phyloP scores from a whole-genome alignment of 2,113 vertebrate genomes.

The Eulemur macaco region DNA sequence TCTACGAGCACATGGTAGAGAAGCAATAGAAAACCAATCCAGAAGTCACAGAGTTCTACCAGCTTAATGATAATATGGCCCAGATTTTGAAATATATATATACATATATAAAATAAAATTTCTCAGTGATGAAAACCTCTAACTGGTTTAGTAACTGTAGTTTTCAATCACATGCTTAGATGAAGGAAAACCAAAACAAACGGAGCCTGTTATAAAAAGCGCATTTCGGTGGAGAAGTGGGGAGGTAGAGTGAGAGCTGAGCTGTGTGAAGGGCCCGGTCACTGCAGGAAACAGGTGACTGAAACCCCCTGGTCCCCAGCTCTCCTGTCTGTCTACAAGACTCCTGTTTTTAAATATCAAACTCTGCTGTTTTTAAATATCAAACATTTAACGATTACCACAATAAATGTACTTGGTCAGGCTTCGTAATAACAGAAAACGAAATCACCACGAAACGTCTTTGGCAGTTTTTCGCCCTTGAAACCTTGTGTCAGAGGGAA shows the following conservation, averaged over 20 bases:
- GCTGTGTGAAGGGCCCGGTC: no score
- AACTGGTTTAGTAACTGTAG: not conserved
- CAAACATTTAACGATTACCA: not conserved
- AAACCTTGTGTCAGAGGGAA: not conserved
- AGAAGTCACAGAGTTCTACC: no score
- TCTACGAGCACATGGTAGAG: rapidly evolving
- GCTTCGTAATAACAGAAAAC: not conserved
- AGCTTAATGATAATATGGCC: not conserved
- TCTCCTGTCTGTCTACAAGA: rapidly evolving
- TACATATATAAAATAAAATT: not conserved
- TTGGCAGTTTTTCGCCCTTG: not conserved
- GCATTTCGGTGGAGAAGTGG: not conserved
- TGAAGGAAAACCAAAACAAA: not conserved
- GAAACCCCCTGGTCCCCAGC: rapidly evolving
- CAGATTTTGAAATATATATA: not conserved
- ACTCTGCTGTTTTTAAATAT: not conserved
- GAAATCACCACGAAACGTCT: not conserved
- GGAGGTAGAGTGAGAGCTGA: rapidly evolving
- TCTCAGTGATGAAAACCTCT: not conserved
- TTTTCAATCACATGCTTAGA: conserved; percentile 29
- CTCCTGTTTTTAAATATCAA: not conserved
- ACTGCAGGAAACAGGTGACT: rapidly evolving
- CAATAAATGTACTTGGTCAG: not conserved
- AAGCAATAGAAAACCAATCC: not conserved
- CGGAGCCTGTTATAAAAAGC: not conserved